Conservation (phyloP, 2,797 vertebrate genomes). For the Mus caroli region DNA sequence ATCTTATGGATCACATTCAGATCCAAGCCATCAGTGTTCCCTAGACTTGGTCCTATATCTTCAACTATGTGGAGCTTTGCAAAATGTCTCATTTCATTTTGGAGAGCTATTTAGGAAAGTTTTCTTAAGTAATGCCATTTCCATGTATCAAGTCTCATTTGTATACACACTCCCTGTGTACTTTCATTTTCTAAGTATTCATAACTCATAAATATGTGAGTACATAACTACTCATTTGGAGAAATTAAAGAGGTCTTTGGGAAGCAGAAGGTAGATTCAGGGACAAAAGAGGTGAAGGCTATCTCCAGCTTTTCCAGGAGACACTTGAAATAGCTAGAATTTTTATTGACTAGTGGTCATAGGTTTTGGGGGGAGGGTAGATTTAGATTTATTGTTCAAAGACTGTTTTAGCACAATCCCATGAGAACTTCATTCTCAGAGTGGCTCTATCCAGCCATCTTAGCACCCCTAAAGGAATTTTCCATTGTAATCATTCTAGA, state of each 20-base stretch:
- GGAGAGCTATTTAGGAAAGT: background rate
- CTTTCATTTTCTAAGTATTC: background rate
- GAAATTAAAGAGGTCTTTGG: background rate
- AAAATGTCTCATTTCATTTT: background rate
- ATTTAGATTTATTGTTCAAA: slow-evolving; percentile 21
- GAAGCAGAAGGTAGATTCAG: background rate
- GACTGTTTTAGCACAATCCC: background rate
- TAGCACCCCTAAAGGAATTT: background rate
- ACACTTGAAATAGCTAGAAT: background rate
- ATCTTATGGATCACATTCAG: background rate
- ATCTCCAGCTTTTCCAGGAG: background rate
- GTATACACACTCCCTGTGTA: background rate
- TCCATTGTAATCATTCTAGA: background rate
- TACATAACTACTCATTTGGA: background rate
- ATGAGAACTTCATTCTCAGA: background rate
- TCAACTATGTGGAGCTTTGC: background rate
- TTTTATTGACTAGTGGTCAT: background rate
- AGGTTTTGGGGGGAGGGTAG: background rate
- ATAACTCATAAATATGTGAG: background rate
- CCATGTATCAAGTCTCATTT: background rate
- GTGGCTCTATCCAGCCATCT: background rate
- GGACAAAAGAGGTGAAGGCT: background rate
- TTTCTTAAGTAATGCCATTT: background rate
- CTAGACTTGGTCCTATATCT: background rate
- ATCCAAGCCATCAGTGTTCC: background rate